Evolutionary conservation across 2,888 invertebrate genomes (phyloP), one percentile per base, ranked within the genome.

Genomic region (Calliopum simillimum): DNA sequence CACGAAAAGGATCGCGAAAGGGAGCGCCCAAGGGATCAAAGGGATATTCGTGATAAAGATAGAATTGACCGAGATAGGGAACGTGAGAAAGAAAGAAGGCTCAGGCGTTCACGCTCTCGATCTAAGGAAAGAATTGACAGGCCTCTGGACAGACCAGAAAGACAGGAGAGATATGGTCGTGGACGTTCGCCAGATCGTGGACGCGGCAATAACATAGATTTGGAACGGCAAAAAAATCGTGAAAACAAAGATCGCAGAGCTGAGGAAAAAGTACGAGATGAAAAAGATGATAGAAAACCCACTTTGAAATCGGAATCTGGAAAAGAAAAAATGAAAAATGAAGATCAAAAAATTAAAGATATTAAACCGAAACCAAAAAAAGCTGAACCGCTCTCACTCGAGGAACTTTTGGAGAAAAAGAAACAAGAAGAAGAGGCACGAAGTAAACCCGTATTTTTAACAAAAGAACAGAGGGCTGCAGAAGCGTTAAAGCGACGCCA

Each of bases 381-480:
- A 84, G 74, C 78, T 63, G 98, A 98, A 82, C 99, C 99, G 0
- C 87, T 99, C 16, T 99, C 99, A 5, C 87, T 99, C 69, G 99
- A 99, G 84, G 98, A 99, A 84, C 86, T 99, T 51, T 87, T 99
- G 61, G 94, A 96, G 0, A 98, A 97, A 86, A 98, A 98, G 83
- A 98, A 99, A 82, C 96, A 96, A 0, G 98, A 98, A 82, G 97
- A 98, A 84, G 95, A 94, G 80, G 97, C 95, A 1, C 90, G 95
- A 65, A 95, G 97, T 78, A 99, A 98, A 88, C 99, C 99, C 0
- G 96, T 97, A 43, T 99, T 99, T 84, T 87, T 99, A 47, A 95
- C 97, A 0, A 99, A 98, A 88, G 98, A 98, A 84, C 96, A 99
- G 84, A 89, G 99, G 79, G 95, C 93, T 0, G 93, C 92, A 0